Evolutionary conservation across 2,888 invertebrate genomes (phyloP).

Genomic region (Synanthedon myopaeformis): DNA sequence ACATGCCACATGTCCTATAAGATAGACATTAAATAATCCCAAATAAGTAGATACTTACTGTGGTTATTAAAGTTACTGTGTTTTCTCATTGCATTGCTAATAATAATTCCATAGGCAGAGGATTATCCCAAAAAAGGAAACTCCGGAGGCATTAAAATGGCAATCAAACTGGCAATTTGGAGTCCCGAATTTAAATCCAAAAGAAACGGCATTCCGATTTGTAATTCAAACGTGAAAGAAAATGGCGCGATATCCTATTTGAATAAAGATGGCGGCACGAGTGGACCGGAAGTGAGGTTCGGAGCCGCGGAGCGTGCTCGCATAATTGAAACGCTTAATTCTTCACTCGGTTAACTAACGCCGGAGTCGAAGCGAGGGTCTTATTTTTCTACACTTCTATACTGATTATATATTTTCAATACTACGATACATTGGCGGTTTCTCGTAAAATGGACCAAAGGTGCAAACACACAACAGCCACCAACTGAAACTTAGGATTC

Average conservation of each 20-base stretch:
- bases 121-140: constrained; percentile 41
- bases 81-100: constrained; percentile 17
- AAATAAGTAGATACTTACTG: no score
- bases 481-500: no score
- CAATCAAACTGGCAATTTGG: constrained; percentile 63
- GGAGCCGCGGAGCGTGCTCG: constrained; percentile 7
- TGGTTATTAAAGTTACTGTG: background rate
- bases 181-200: constrained; percentile 49
- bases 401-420: no score
- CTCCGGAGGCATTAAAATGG: constrained; percentile 55
- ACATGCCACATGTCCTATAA: no score
- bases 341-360: constrained; percentile 11
- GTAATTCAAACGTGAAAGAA: constrained; percentile 63
- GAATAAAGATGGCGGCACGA: constrained; percentile 36
- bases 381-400: no score
- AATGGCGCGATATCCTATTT: constrained; percentile 53
- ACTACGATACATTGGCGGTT: no score
- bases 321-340: constrained; percentile 22
- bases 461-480: no score
- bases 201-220: constrained; percentile 61
- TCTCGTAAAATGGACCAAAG: no score
- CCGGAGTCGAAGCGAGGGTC: constrained; percentile 13
- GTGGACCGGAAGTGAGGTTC: constrained; percentile 10
- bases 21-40: no score
- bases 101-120: constrained; percentile 17